A percentile compares a stretch with the other conserved stretches of the same genome.
phyloP scores from a whole-genome alignment of 1,140 invertebrate genomes.

The Drosophila asahinai region DNA sequence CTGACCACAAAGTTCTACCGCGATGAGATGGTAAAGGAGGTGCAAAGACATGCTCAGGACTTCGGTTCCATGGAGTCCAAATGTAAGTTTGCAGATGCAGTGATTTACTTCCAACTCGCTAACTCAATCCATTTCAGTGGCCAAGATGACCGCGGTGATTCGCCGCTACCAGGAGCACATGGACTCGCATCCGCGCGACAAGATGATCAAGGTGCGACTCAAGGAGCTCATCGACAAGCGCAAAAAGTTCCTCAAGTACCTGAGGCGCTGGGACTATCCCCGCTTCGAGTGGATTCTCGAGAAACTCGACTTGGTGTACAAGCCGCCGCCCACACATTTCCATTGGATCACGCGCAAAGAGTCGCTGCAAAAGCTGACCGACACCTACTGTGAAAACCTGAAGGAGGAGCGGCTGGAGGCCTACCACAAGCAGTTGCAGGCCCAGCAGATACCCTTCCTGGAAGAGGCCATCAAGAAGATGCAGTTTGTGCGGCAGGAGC shows the following conservation, averaged over 20 bases:
- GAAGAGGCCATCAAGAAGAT: conserved; percentile 88
- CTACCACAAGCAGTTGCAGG: conserved; percentile 88
- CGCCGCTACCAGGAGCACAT: conserved; percentile 86
- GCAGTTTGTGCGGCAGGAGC: conserved; percentile 90
- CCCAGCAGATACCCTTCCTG: conserved; percentile 89
- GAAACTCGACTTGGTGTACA: conserved; percentile 91
- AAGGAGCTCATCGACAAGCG: conserved; percentile 92
- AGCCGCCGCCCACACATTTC: conserved; percentile 87
- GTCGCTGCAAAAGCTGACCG: conserved; percentile 88
- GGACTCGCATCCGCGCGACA: conserved; percentile 86
- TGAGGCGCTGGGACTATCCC: conserved; percentile 92
- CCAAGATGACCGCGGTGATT: conserved; percentile 87
- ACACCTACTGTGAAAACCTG: conserved; percentile 89
- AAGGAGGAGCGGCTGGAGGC: conserved; percentile 87
- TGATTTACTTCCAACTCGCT: too few species aligned
- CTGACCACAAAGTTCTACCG: conserved; percentile 79
- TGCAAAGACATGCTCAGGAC: conserved; percentile 87
- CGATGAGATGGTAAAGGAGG: conserved; percentile 85
- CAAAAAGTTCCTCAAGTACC: conserved; percentile 89
- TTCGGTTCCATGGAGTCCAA: conserved; percentile 86
- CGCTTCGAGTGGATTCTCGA: conserved; percentile 95
- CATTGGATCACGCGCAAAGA: conserved; percentile 89
- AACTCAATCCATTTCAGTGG: conserved; percentile 84
- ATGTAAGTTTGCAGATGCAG: conserved; percentile 80
- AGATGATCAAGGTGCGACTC: conserved; percentile 86